A percentile compares a stretch with the other conserved stretches of the same genome.
Conservation (phyloP, 2,797 vertebrate genomes). For the Sarcophilus harrisii region DNA sequence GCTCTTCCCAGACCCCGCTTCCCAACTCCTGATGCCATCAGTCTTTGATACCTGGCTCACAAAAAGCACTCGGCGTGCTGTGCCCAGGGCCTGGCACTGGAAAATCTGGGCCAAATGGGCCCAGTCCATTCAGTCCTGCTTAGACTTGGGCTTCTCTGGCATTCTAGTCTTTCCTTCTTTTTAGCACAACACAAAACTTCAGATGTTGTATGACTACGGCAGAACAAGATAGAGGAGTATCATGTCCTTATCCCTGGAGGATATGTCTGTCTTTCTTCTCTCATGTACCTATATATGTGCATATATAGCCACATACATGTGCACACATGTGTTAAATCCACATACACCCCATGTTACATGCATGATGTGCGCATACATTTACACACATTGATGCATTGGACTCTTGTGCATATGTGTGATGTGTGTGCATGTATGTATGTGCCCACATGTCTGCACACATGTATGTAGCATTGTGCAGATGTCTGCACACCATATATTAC, state of each 20-base stretch:
- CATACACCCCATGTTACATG: too few species aligned
- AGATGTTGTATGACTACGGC: neutral
- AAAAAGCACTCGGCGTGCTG: neutral
- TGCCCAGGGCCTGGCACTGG: neutral
- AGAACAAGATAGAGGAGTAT: neutral
- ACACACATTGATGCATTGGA: too few species aligned
- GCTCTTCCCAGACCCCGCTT: neutral
- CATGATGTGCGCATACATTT: too few species aligned
- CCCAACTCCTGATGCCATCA: neutral
- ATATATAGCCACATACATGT: too few species aligned
- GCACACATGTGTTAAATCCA: too few species aligned
- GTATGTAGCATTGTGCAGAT: too few species aligned
- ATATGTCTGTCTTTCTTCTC: neutral
- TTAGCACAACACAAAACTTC: neutral
- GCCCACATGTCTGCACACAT: too few species aligned
- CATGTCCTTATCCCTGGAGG: neutral
- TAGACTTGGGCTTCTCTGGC: neutral
- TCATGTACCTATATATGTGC: too few species aligned
- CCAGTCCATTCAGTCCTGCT: neutral
- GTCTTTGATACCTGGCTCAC: neutral
- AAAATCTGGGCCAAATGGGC: neutral
- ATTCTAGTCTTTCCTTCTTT: neutral
- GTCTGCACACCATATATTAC: too few species aligned
- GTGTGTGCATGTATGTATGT: too few species aligned
- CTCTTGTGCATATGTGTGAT: too few species aligned